Percentiles rank a stretch among this genome's conserved stretches.
Conservation (phyloP, 2,797 vertebrate species). For the Lithobates pipiens region DNA sequence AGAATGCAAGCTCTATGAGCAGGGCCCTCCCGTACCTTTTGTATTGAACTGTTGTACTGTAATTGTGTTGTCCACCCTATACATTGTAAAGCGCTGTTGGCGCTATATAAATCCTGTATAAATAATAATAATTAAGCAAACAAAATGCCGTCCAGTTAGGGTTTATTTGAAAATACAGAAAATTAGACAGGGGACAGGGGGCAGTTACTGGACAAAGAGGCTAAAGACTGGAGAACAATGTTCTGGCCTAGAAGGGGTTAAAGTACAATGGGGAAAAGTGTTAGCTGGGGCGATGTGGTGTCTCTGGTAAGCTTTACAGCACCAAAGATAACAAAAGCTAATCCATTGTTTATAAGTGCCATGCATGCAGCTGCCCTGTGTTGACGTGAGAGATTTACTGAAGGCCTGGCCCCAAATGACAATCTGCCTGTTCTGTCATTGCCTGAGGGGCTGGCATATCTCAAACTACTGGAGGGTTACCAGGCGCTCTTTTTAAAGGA, state of each 20-base stretch:
- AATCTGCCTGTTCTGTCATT: not conserved
- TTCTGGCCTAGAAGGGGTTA: too few relatives aligned
- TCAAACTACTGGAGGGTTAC: not conserved
- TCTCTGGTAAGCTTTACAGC: not conserved
- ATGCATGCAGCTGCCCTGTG: not conserved
- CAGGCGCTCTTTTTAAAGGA: not conserved
- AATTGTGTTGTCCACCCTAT: too few relatives aligned
- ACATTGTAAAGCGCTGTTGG: too few relatives aligned
- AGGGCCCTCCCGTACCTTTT: too few relatives aligned
- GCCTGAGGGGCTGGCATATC: not conserved
- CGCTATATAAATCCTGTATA: too few relatives aligned
- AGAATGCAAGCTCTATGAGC: too few relatives aligned
- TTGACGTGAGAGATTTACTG: not conserved
- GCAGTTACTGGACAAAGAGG: not conserved
- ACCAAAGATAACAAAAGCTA: not conserved
- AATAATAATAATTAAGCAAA: too few relatives aligned
- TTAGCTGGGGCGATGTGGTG: not conserved
- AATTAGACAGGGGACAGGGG: too few relatives aligned
- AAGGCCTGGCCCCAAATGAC: not conserved
- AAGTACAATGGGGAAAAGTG: not conserved
- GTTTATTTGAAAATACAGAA: too few relatives aligned
- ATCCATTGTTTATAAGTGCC: not conserved
- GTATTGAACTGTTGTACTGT: too few relatives aligned
- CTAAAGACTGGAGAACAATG: not conserved
- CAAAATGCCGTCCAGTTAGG: too few relatives aligned